These are phyloP conservation scores for Athalia rosae DNA, from an alignment of 2,888 invertebrate genomes.

Conservation along the genomic window DNA sequence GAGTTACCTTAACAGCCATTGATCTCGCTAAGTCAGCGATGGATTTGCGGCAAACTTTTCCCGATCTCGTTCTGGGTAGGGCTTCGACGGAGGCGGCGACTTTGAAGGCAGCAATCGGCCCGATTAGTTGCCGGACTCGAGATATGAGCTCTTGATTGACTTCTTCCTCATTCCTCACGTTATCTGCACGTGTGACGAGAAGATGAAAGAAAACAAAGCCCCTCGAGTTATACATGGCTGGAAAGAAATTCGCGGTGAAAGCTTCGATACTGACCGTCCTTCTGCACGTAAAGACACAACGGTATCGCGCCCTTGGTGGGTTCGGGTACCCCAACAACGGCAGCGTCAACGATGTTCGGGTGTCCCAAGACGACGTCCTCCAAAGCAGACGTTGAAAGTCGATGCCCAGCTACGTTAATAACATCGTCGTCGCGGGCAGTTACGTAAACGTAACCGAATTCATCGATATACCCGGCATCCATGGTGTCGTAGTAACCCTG, in stretches of 20 bases:
- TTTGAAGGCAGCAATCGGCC: conserved; percentile 93
- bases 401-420: conserved; percentile 96
- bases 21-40: conserved; percentile 90
- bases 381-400: conserved; percentile 90
- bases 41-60: conserved; percentile 87
- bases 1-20: conserved; percentile 82
- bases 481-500: conserved; percentile 95
- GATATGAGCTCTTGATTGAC: conserved; percentile 77
- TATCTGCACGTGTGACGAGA: conserved; percentile 66
- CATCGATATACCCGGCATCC: conserved; percentile 93
- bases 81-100: conserved; percentile 86
- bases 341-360: conserved; percentile 88
- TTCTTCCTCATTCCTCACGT: conserved; percentile 74
- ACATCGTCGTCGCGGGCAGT: conserved; percentile 95
- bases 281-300: conserved; percentile 88
- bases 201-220: conserved; percentile 52
- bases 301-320: conserved; percentile 93
- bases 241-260: background rate
- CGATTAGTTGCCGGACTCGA: conserved; percentile 81
- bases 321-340: conserved; percentile 94
- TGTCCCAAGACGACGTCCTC: conserved; percentile 94
- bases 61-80: conserved; percentile 92
- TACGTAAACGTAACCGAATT: conserved; percentile 90
- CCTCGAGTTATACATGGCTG: background rate
- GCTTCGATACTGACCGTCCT: conserved; percentile 74